Evolutionary conservation across 53 echinoderm and acorn worm species (phyloP).

Genomic region (Holothuria scabra): DNA sequence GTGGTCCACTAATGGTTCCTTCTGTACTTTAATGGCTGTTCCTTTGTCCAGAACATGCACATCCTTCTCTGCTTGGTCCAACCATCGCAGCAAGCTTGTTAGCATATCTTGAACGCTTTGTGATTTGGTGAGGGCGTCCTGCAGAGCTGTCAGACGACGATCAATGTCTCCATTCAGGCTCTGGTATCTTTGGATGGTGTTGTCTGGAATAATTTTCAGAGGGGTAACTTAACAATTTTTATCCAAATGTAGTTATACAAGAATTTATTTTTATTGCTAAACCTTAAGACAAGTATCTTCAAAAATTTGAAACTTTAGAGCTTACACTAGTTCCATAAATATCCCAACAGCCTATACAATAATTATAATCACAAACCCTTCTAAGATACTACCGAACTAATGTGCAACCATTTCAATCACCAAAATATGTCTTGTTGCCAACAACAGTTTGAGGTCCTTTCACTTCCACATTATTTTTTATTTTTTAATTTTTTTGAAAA

Average conservation of each 20-base stretch:
- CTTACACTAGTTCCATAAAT: too few species aligned
- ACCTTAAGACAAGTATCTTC: too few species aligned
- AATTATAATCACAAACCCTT: too few species aligned
- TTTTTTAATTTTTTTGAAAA: too few species aligned
- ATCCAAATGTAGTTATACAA: neutral
- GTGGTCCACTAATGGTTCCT: conserved; percentile 84
- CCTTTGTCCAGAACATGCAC: conserved; percentile 93
- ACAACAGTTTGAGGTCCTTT: too few species aligned
- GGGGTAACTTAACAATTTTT: neutral
- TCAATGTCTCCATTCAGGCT: conserved; percentile 78
- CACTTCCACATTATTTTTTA: too few species aligned
- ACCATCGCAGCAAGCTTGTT: conserved; percentile 79
- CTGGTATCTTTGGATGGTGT: conserved; percentile 77
- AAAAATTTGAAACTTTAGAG: too few species aligned
- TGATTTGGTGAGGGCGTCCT: conserved; percentile 85
- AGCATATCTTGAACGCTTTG: conserved; percentile 93
- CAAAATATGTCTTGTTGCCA: too few species aligned
- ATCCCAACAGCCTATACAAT: too few species aligned
- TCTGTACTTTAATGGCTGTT: conserved; percentile 85
- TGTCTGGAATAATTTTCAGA: conserved; percentile 43
- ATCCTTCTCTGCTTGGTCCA: conserved; percentile 91
- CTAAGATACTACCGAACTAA: too few species aligned
- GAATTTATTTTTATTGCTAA: too few species aligned
- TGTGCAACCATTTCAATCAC: too few species aligned
- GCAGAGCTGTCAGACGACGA: conserved; percentile 74